A percentile compares a stretch with the other conserved stretches of the same genome.
Evolutionary conservation across 1,140 invertebrate genomes (phyloP).

Genomic region (Portunus trituberculatus): DNA sequence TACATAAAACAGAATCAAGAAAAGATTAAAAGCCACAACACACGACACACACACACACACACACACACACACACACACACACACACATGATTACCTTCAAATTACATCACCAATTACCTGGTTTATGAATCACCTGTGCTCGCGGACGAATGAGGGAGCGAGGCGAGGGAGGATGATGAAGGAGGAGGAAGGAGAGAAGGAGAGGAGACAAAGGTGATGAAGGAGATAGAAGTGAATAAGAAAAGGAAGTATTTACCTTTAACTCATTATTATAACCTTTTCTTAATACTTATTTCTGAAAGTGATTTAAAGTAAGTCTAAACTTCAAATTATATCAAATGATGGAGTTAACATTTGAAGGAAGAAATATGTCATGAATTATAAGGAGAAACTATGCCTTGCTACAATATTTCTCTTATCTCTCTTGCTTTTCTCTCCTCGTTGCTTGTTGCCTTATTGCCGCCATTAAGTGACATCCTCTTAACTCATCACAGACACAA

Average conservation of each 20-base stretch:
- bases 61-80: slow-evolving; percentile 44
- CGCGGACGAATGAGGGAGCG: not conserved
- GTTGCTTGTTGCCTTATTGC: too few species aligned
- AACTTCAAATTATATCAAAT: too few species aligned
- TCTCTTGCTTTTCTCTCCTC: too few species aligned
- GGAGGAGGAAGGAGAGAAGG: not conserved
- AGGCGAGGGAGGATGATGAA: not conserved
- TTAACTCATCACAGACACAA: too few species aligned
- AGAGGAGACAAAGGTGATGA: not conserved
- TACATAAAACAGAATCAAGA: too few species aligned
- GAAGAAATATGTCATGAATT: too few species aligned
- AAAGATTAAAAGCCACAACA: not conserved
- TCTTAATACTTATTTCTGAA: not conserved
- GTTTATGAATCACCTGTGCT: too few species aligned
- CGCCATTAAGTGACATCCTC: too few species aligned
- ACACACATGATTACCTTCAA: slow-evolving; percentile 27
- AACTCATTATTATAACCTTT: not conserved
- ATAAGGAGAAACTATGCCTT: too few species aligned
- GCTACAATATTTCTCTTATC: too few species aligned
- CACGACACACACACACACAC: slow-evolving; percentile 50
- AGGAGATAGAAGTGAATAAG: not conserved
- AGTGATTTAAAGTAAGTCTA: not conserved
- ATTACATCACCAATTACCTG: slow-evolving; percentile 6
- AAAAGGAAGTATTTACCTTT: not conserved
- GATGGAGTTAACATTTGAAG: too few species aligned